Base-by-base conservation (phyloP, 2,113 vertebrate genomes). In the Lophius piscatorius region DNA sequence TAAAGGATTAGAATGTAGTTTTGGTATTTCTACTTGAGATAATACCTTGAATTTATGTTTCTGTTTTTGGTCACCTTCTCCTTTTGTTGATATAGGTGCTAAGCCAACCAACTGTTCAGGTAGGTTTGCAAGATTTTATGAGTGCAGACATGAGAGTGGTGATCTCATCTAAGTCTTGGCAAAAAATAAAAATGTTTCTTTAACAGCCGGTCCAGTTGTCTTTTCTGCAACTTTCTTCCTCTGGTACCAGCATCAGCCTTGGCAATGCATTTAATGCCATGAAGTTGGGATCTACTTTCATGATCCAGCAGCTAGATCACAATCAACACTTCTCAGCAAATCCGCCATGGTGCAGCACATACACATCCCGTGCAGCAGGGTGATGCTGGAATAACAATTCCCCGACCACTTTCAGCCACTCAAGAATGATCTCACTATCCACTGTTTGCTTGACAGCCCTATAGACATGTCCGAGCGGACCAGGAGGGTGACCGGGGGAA, bases 361-460 rank as follows among this genome's bases (percentile, higher is more conserved):
- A 51, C 34, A 65, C 50, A 60, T 81, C 41, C 31, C 74, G 73
- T 65, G 36, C 40, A 63, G 38, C 21, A 45, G 36, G 54, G 18
- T 67, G 60, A 67, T 28, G 34, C 41, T 61, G 34, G 38, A 71
- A 79, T 61, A 76, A 63, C 63, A 78, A 64, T 51, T 64, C 45
- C 18, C 59, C 36, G 47, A 36, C 47, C 63, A 44, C 41, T 65
- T 82, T 70, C 58, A 74, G 60, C 63, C 44, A 46, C 63, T 74
- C 44, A 57, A 49, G 51, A 73, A 74, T 55, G 46, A 67, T 82
- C 72, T 76, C 56, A 64, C 56, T 20, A 34, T 73, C 41, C 41
- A 22, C 68, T 34, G 41, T 67, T 51, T 55, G 55, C 39, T 22
- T 42, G 47, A 38, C 65, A 63, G 47, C 39, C 46, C 13, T 5